Conservation (phyloP, 2,113 vertebrate genomes). For the Macaca nemestrina region DNA sequence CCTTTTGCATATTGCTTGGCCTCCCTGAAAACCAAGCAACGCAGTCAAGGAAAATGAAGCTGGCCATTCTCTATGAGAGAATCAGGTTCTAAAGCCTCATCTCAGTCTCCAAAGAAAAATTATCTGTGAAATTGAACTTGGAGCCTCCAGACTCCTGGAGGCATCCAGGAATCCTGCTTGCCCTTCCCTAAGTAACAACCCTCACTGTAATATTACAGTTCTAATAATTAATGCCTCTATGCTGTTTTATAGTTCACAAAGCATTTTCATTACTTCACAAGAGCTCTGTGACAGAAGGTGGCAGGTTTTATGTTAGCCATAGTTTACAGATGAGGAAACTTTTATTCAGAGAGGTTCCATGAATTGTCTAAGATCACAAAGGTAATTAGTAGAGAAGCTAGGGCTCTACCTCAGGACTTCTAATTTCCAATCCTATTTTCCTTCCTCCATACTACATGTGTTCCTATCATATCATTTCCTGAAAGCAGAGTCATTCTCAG, state of each 20-base stretch:
- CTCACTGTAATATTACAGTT: slow-evolving; percentile 5
- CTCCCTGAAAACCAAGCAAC: not conserved
- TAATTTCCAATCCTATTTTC: not conserved
- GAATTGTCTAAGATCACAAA: not conserved
- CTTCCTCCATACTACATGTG: not conserved
- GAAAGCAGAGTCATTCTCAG: not conserved
- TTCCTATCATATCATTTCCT: not conserved
- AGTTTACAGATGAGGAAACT: slow-evolving; percentile 20
- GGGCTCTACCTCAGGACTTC: not conserved
- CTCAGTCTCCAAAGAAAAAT: not conserved
- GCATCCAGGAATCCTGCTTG: not conserved
- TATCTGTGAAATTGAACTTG: not conserved
- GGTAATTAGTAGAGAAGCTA: not conserved
- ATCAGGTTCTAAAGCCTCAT: not conserved
- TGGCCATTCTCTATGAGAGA: slow-evolving; percentile 6
- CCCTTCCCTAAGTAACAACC: not conserved
- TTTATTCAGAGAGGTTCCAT: not conserved
- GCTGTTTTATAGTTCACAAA: not conserved
- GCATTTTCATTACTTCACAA: slow-evolving; percentile 17
- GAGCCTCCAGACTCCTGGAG: not conserved
- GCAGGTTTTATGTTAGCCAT: slow-evolving; percentile 44
- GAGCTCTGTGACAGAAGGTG: not conserved
- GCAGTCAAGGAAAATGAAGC: not conserved
- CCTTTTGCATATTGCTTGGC: not conserved
- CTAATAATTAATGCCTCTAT: slow-evolving; percentile 1